Evolutionary conservation across 2,888 invertebrate species (phyloP).

Genomic region (Zygogramma bicolorata): DNA sequence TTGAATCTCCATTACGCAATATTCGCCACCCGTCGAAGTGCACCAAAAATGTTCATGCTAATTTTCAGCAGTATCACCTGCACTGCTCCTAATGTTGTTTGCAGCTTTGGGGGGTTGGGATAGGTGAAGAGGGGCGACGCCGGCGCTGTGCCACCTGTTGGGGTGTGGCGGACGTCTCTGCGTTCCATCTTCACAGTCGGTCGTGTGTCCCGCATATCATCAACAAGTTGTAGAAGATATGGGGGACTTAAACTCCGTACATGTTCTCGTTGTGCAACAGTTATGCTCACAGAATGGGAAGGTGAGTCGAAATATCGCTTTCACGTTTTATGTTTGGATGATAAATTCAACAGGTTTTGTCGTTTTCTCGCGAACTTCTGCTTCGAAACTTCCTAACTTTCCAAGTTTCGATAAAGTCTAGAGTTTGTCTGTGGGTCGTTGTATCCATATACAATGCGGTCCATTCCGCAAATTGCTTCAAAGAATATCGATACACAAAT

Average conservation of each 20-base stretch:
- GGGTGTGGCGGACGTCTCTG: slow-evolving; percentile 65
- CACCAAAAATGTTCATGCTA: slow-evolving; percentile 39
- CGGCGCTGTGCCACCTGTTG: slow-evolving; percentile 62
- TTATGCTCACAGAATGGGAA: slow-evolving; percentile 1
- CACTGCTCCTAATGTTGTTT: slow-evolving; percentile 49
- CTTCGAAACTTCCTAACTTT: too few species aligned
- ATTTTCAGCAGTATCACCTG: slow-evolving; percentile 48
- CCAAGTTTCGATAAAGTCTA: too few species aligned
- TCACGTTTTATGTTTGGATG: background rate
- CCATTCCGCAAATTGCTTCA: too few species aligned
- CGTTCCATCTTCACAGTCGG: slow-evolving; percentile 62
- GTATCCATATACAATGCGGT: too few species aligned
- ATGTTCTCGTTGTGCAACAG: slow-evolving; percentile 36
- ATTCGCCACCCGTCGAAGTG: slow-evolving; percentile 28
- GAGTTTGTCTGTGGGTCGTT: too few species aligned
- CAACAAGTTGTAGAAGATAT: slow-evolving; percentile 27
- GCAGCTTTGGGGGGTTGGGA: slow-evolving; percentile 44
- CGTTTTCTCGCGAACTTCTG: too few species aligned
- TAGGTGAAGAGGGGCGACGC: slow-evolving; percentile 57
- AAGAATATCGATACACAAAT: too few species aligned
- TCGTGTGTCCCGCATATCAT: slow-evolving; percentile 56
- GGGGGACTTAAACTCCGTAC: slow-evolving; percentile 26
- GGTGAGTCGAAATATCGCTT: background rate
- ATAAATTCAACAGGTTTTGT: background rate
- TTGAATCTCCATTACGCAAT: slow-evolving; percentile 1